Base-by-base conservation (phyloP, 2,797 vertebrate species). In the Thaleichthys pacificus region DNA sequence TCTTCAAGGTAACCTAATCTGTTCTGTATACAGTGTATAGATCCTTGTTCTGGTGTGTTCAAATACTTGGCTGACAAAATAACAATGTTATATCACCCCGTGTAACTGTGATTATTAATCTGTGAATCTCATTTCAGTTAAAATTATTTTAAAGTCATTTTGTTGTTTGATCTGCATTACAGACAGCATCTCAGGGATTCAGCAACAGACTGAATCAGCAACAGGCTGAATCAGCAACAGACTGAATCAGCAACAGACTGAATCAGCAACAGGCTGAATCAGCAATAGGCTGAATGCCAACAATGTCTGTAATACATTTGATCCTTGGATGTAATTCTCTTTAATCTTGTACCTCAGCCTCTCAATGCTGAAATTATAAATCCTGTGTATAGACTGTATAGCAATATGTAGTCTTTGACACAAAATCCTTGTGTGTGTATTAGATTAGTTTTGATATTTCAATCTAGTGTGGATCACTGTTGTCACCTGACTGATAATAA, bases 111-210 rank as follows among this genome's bases (percentile, higher is more conserved):
- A 1, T 58, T 14, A 61, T 61, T 28, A 61, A 24, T 26, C 9
- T 60, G 5, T 24, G 21, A 2, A 60, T 24, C 15, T 56, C 1
- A 56, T 8, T 56, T 56, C 15, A n/a, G 8, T n/a, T 24, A 49
- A 49, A 12, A 12, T 24, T 38, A 17, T 72, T 73, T 64, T 77
- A 77, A 70, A 81, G 69, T 74, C 71, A 51, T 4, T 12, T 56
- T 65, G 42, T 74, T 9, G 0, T 79, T 68, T 64, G 81, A 66
- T 85, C 75, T 60, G 78, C 26, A 32, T 68, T 66, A 70, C 30
- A 66, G 67, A 77, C 76, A 77, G 69, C 73, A 80, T 84, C 86
- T 90, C 88, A 90, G 88, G 89, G 80, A 84, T 42, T 72, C 65
- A 77, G 83, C 28, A 30, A 30, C 28, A 30, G 28, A 30, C 28